Evolutionary conservation across 1,140 invertebrate species (phyloP).

Genomic region (Drosophila orosa): DNA sequence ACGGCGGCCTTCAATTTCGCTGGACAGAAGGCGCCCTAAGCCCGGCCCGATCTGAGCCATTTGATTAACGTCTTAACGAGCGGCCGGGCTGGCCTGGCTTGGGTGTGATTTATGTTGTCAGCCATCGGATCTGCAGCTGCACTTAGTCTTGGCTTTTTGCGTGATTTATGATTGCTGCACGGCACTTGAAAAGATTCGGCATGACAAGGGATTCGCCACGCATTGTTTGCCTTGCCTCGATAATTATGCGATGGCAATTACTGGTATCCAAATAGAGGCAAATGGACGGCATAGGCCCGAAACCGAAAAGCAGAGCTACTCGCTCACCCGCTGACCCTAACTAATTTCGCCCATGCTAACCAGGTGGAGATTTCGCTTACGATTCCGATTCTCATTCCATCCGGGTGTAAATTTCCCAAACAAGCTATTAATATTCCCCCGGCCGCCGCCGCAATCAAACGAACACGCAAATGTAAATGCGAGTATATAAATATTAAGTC

Average conservation of each 20-base stretch:
- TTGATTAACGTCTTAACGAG: constrained; percentile 81
- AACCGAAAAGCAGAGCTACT: constrained; percentile 45
- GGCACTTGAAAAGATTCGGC: constrained; percentile 61
- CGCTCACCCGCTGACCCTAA: constrained; percentile 49
- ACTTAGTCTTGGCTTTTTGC: constrained; percentile 53
- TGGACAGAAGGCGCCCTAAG: constrained; percentile 57
- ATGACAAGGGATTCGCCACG: constrained; percentile 76
- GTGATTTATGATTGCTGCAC: constrained; percentile 76
- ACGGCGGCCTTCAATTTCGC: constrained; percentile 64
- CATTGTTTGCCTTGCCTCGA: constrained; percentile 61
- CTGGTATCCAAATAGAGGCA: constrained; percentile 9
- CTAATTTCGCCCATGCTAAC: constrained; percentile 35
- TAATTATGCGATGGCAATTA: constrained; percentile 48
- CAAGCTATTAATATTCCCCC: constrained; percentile 64
- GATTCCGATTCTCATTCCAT: constrained; percentile 41
- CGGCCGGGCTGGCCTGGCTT: constrained; percentile 25
- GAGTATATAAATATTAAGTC: constrained; percentile 72
- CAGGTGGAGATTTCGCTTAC: constrained; percentile 2
- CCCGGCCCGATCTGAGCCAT: constrained; percentile 55
- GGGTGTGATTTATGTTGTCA: constrained; percentile 74
- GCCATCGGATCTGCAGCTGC: constrained; percentile 53
- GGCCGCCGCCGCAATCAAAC: constrained; percentile 14
- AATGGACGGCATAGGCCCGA: constrained; percentile 22
- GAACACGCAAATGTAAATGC: constrained; percentile 78
- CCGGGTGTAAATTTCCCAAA: constrained; percentile 79